Base-by-base conservation (phyloP, 2,888 invertebrate genomes). In the Meteorus colon region DNA sequence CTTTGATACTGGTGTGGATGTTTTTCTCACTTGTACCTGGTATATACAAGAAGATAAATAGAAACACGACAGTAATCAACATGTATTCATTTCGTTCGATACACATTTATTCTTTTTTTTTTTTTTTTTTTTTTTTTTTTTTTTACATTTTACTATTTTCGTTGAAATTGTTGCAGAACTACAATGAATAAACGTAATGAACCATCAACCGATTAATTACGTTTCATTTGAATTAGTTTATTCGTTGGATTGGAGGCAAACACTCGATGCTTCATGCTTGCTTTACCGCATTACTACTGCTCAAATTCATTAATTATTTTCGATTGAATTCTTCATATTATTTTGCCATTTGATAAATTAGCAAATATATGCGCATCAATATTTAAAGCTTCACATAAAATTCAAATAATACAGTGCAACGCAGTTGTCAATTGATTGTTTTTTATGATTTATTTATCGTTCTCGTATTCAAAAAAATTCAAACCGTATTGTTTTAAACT, bases 1-100 rank as follows among this genome's bases (percentile, higher is more conserved):
- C 78, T 96, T 92, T 68, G 93, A 93, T 12, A 95, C 91, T n/a
- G 93, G 92, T 62, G 85, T 80, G 55, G 87, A 83, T 65, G 84
- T 75, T 79, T 88, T 88, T 76, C 86, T 86, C 74, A 85, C 82
- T 81, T 88, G 88, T 73, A 87, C 84, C 88, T 88, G 79, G 77
- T 62, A 59, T 29, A 60, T 29, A 45, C 12, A 48, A 12, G 41
- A 41, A 12, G 12, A 41, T 12, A 41, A 8, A 12, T 41, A 41
- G 8, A 41, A 12, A 8, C 8, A 41, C 41, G 8, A 41, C 41
- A 41, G 12, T 41, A 41, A 41, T 41, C 2, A 12, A 41, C 16
- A 14, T 29, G 5, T 62, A 14, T 29, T 16, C 6, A 62, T 29
- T 31, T 4, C 4, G 16, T 12, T 62, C 5, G n/a, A 62, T 14